Evolutionary conservation across 2,113 vertebrate species (phyloP), one percentile per base, ranked within the genome.

Genomic region (Channa argus): DNA sequence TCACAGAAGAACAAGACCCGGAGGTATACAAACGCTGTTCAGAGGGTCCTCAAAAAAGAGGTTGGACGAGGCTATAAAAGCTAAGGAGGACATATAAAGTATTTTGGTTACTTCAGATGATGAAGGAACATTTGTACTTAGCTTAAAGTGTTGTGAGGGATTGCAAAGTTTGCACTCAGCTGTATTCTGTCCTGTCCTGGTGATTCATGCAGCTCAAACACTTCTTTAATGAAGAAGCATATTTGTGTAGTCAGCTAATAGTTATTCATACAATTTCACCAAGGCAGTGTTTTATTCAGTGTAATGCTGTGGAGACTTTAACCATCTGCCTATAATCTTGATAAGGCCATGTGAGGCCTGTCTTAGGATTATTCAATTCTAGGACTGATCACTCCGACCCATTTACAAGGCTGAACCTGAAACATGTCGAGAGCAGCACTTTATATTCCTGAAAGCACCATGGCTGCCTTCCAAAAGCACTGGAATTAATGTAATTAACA

Each of bases 401-500:
- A 80, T 91, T 91, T 90, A 86, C 83, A 79, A 90, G 81, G 71
- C 79, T 74, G 73, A 87, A 90, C 85, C 83, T 85, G 74, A 75
- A 91, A 85, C 86, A 86, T 85, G 85, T 90, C 86, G 84, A 91
- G 84, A 90, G 89, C 88, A 83, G 81, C 91, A 84, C 91, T 92
- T 86, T 89, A 87, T 91, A 89, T 91, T 88, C 83, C 84, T 92
- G 87, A 92, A 92, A 91, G 91, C 91, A 88, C 76, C 14, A 12
- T 92, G 90, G 90, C 90, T 37, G 79, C 51, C 15, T 62, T 92
- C 92, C 91, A 93, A 87, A 80, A 76, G 83, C 86, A 69, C 84
- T 50, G 89, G 79, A 83, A 91, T 92, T 89, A 91, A 91, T 91
- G 87, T 85, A 89, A 92, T 90, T 85, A 93, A 92, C 92, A 93